Evolutionary conservation across 2,888 invertebrate genomes (phyloP).

Genomic region (Tipula unca): DNA sequence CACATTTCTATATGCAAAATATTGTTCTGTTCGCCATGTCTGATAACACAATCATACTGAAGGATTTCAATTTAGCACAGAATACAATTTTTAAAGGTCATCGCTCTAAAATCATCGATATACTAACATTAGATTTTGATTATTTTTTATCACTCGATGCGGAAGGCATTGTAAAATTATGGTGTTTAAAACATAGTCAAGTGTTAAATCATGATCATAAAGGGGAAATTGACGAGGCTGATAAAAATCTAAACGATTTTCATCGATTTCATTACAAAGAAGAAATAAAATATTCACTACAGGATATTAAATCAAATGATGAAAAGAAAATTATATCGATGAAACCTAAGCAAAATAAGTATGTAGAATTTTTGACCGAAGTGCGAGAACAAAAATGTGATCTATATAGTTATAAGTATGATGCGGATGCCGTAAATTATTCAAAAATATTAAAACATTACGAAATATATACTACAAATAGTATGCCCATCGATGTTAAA

Average conservation of each 20-base stretch:
- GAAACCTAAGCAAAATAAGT: not conserved
- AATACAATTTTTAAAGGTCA: conserved; percentile 31
- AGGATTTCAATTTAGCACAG: not conserved
- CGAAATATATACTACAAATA: not conserved
- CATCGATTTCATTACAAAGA: not conserved
- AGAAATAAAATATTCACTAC: not conserved
- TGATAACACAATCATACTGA: not conserved
- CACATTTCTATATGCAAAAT: conserved; percentile 34
- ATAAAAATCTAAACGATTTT: not conserved
- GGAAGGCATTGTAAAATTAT: conserved; percentile 35
- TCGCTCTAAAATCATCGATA: conserved; percentile 29
- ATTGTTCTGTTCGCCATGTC: conserved; percentile 34
- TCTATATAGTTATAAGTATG: not conserved
- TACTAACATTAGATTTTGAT: conserved; percentile 33
- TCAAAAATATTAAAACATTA: not conserved
- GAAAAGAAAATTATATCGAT: not conserved
- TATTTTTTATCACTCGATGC: conserved; percentile 35
- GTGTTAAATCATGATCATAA: conserved; percentile 29
- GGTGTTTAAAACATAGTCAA: conserved; percentile 31
- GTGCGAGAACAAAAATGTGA: not conserved
- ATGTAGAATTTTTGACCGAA: not conserved
- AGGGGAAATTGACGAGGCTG: conserved; percentile 20
- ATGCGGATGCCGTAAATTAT: not conserved
- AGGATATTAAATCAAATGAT: not conserved
- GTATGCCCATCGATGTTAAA: not conserved